These are phyloP conservation scores for Pygoscelis adeliae DNA, from an alignment of 2,113 vertebrate genomes.

Conservation along the genomic window DNA sequence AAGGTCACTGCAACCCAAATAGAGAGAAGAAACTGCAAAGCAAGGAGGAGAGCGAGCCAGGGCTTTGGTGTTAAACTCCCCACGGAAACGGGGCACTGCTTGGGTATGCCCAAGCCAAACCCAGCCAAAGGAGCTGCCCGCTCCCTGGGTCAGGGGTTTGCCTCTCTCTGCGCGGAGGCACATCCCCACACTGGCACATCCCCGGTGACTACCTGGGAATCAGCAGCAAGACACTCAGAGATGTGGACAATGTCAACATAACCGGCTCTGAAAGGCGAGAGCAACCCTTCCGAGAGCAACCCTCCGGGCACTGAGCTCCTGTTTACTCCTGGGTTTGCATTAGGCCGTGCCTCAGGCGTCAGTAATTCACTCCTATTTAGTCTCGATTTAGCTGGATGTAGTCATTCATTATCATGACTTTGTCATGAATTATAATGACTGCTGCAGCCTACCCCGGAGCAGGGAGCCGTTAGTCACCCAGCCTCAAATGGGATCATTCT, in stretches of 20 bases:
- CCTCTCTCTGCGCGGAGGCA: too few species aligned
- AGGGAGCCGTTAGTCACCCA: neutral
- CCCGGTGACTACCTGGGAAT: rapidly evolving
- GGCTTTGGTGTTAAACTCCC: too few species aligned
- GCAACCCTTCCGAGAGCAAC: neutral
- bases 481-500: neutral
- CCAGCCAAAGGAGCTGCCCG: neutral
- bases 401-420: neutral
- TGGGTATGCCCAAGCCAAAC: neutral
- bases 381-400: neutral
- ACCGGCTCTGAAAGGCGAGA: neutral
- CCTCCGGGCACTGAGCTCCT: neutral
- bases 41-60: neutral
- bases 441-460: neutral
- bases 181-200: too few species aligned
- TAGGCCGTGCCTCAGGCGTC: neutral
- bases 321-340: neutral
- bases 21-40: neutral
- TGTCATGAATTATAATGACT: neutral
- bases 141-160: rapidly evolving
- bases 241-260: rapidly evolving
- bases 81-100: rapidly evolving
- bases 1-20: neutral
- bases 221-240: neutral
- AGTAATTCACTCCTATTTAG: neutral